Conservation (phyloP, 2,888 invertebrate genomes). For the Tiphia femorata region DNA sequence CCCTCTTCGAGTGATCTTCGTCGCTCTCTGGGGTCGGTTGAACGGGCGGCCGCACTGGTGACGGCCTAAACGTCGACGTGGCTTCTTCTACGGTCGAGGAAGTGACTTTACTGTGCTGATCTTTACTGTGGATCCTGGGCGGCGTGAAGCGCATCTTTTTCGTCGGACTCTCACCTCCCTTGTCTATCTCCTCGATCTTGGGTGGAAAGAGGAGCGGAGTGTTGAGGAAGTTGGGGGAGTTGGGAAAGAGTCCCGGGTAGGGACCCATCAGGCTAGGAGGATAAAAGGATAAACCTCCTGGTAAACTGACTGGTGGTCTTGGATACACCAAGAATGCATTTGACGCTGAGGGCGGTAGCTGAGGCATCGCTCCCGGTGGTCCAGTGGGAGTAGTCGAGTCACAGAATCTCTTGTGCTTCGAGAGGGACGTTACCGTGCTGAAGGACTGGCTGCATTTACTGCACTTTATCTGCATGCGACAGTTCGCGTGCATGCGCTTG, state of each 20-base stretch:
- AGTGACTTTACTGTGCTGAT: slow-evolving; percentile 72
- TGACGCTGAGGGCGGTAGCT: slow-evolving; percentile 53
- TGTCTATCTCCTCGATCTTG: slow-evolving; percentile 72
- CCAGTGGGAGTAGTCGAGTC: slow-evolving; percentile 79
- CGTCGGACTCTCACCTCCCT: slow-evolving; percentile 71
- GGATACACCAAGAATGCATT: slow-evolving; percentile 79
- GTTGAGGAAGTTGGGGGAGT: slow-evolving; percentile 73
- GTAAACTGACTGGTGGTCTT: slow-evolving; percentile 72
- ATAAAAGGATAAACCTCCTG: slow-evolving; percentile 72
- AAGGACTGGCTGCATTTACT: slow-evolving; percentile 94
- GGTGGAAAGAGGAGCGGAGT: slow-evolving; percentile 78
- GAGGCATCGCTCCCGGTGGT: slow-evolving; percentile 59
- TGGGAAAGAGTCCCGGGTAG: slow-evolving; percentile 72
- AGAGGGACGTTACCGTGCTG: slow-evolving; percentile 89
- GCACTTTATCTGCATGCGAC: slow-evolving; percentile 94
- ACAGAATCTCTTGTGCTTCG: slow-evolving; percentile 97
- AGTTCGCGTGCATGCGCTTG: slow-evolving; percentile 98
- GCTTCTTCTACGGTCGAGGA: slow-evolving; percentile 79
- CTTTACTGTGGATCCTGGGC: slow-evolving; percentile 68
- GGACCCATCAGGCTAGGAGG: slow-evolving; percentile 77
- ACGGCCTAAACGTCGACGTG: slow-evolving; percentile 74
- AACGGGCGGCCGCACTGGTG: slow-evolving; percentile 75
- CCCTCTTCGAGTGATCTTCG: slow-evolving; percentile 43
- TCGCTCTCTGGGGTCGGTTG: slow-evolving; percentile 57
- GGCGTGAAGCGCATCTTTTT: slow-evolving; percentile 74